Evolutionary conservation across 2,797 vertebrate species (phyloP).

Genomic region (Coccyzus lansbergi): DNA sequence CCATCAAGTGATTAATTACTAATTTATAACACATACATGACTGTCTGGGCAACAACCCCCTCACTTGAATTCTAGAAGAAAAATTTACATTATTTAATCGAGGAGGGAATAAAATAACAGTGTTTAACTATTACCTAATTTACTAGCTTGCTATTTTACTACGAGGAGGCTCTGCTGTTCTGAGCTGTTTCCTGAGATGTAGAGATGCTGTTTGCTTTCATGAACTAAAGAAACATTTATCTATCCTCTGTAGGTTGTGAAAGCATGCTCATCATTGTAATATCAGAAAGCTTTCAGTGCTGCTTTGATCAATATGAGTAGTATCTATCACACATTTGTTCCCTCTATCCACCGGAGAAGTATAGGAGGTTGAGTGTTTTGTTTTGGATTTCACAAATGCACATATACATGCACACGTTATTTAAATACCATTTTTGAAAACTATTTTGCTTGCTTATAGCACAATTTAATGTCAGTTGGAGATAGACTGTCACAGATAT

Average conservation of each 20-base stretch:
- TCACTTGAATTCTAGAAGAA: background rate
- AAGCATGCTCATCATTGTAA: background rate
- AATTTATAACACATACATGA: background rate
- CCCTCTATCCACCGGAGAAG: background rate
- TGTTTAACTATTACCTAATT: background rate
- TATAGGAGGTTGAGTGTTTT: background rate
- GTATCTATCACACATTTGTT: background rate
- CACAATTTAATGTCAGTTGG: background rate
- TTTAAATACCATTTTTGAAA: background rate
- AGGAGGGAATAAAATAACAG: background rate
- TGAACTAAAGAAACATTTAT: background rate
- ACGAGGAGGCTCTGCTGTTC: background rate
- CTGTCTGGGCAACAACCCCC: background rate
- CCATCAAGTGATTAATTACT: background rate
- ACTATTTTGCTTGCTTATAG: background rate
- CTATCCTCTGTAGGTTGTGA: background rate
- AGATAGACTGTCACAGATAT: background rate
- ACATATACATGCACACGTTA: fast-evolving
- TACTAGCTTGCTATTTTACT: background rate
- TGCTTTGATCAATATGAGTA: background rate
- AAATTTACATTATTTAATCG: background rate
- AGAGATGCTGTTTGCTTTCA: background rate
- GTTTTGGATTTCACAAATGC: background rate
- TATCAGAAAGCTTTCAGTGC: background rate
- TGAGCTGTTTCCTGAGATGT: background rate